Conservation (phyloP, 2,888 invertebrate genomes). For the Melinaea marsaeus region DNA sequence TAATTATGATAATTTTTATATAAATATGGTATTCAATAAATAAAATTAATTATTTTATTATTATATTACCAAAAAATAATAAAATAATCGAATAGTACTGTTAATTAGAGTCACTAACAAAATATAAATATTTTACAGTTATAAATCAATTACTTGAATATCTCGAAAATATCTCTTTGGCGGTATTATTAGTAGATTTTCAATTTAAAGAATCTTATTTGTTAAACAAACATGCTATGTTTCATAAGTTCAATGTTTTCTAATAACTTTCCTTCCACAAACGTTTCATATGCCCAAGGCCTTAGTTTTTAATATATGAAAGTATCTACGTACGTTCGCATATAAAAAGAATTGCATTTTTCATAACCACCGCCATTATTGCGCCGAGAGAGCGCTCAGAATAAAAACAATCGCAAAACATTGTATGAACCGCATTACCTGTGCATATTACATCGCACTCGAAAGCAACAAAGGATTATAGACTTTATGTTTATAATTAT, state of each 20-base stretch:
- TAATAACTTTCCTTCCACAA: slow-evolving; percentile 21
- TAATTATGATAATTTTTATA: no score
- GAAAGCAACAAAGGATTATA: slow-evolving; percentile 4
- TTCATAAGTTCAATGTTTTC: slow-evolving; percentile 4
- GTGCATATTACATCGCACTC: slow-evolving; percentile 17
- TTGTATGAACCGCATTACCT: slow-evolving; percentile 19
- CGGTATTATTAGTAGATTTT: not conserved
- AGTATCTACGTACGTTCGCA: slow-evolving; percentile 22
- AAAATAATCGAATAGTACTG: no score
- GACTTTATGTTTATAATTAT: not conserved
- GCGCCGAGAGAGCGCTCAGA: slow-evolving; percentile 25
- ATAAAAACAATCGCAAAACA: slow-evolving; percentile 33
- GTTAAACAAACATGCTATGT: not conserved
- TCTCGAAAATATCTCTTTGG: no score
- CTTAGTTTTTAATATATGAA: slow-evolving; percentile 21
- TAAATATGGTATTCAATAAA: no score
- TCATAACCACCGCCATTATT: slow-evolving; percentile 37
- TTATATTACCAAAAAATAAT: no score
- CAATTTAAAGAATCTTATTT: not conserved
- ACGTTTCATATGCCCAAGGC: slow-evolving; percentile 20
- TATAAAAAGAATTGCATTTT: slow-evolving; percentile 37
- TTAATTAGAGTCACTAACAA: no score
- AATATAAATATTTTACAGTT: no score
- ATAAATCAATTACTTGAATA: no score
- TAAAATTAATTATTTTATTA: no score